Percentiles rank a stretch among this genome's conserved stretches.
These are phyloP conservation scores for Chrysemys picta DNA, from an alignment of 2,113 vertebrate species.

Conservation along the genomic window DNA sequence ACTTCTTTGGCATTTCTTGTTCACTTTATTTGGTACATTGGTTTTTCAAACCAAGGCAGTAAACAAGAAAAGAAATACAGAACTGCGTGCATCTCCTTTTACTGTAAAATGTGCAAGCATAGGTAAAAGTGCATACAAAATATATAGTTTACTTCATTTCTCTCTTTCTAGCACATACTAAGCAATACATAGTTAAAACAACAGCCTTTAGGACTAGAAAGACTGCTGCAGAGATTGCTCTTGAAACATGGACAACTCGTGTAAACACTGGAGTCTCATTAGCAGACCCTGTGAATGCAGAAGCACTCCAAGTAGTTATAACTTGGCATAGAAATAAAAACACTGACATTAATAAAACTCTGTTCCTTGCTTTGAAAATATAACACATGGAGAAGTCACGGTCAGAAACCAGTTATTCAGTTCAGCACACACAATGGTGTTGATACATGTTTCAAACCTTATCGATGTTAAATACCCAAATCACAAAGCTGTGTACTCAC, in stretches of 20 bases:
- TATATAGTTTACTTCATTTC: background rate
- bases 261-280: background rate
- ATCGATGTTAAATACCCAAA: background rate
- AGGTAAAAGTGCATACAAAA: background rate
- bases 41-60: background rate
- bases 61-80: rapidly evolving
- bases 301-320: background rate
- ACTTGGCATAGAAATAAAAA: background rate
- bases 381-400: background rate
- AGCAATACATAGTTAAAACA: slow-evolving; percentile 5
- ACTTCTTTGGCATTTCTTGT: background rate
- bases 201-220: background rate
- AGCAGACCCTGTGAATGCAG: background rate
- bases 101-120: background rate
- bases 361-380: background rate
- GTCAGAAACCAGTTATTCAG: background rate
- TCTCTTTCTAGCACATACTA: background rate
- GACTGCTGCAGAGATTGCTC: background rate
- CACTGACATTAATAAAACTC: background rate
- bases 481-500: background rate
- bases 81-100: background rate
- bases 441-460: background rate
- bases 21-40: background rate
- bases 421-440: background rate
- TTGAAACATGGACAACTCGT: too few species aligned